Base-by-base conservation (phyloP, 2,797 vertebrate genomes). In the Gallinago stenura region DNA sequence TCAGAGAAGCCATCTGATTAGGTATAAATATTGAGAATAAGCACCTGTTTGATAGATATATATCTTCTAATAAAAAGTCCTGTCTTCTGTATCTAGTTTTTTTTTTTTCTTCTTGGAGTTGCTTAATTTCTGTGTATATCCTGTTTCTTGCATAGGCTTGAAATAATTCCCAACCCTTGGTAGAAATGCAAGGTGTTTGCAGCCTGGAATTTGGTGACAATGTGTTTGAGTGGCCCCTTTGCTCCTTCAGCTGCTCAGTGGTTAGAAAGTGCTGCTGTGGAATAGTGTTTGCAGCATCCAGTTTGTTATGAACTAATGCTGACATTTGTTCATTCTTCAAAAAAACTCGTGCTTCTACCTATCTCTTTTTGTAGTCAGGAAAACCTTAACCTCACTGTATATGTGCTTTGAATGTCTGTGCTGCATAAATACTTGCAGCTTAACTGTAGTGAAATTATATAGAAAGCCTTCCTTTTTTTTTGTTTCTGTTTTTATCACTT, bases 51-150 rank as follows among this genome's bases (percentile, higher is more conserved):
- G 15, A 20, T 58, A 8, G 9, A 15, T 35, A 35, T 8, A 10
- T 26, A 18, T 57, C 7, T 73, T 33, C 3, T 1, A 17, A 50
- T 69, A n/a, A 25, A 9, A 1, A 6, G 3, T 3, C 22, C 6
- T 53, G 12, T 41, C 14, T 61, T 87, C 45, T 53, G 10, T 68
- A 28, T 30, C 6, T 79, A 1, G 8, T 15, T 10, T 37, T 37
- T 37, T 37, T 50, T 16, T 61, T 39, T 41, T 50, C 62, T 30
- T 30, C n/a, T 37, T 64, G 53, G 7, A 65, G 16, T 21, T n/a
- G 41, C 2, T 87, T 51, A 3, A 16, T 72, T 51, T 72, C 24
- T 71, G 37, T 69, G 43, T 5, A 0, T 31, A 3, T 53, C 31
- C 28, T 48, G 35, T 18, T 58, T 88, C 25, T 62, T 88, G 43